Conservation (phyloP, 2,113 vertebrate genomes). For the Marmota flaviventris region DNA sequence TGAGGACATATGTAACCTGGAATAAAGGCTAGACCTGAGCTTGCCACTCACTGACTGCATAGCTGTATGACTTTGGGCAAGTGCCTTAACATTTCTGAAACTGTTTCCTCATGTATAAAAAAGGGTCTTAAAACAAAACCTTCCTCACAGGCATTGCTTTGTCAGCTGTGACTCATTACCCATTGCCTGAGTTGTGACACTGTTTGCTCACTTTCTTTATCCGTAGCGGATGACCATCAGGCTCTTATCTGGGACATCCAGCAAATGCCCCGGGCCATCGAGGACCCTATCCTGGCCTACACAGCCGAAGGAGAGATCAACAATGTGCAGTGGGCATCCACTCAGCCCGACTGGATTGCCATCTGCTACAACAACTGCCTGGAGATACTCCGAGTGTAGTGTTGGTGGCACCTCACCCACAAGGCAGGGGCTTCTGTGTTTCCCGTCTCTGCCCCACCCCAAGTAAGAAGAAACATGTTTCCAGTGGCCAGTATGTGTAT, state of each 20-base stretch:
- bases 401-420: slow-evolving; percentile 45
- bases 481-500: slow-evolving; percentile 88
- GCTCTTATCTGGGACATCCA: slow-evolving; percentile 99
- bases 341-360: slow-evolving; percentile 99
- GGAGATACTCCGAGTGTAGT: slow-evolving; percentile 98
- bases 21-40: neutral
- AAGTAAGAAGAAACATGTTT: slow-evolving; percentile 87
- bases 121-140: neutral
- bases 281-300: slow-evolving; percentile 99
- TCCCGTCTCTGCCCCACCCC: slow-evolving; percentile 80
- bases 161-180: neutral
- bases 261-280: slow-evolving; percentile 99
- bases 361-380: slow-evolving; percentile 99
- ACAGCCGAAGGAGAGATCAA: slow-evolving; percentile 99
- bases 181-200: slow-evolving; percentile 16
- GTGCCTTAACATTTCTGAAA: neutral
- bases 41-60: neutral
- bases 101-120: slow-evolving; percentile 37
- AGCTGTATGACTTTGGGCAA: neutral
- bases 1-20: neutral
- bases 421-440: slow-evolving; percentile 81
- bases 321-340: slow-evolving; percentile 99
- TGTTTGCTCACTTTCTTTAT: slow-evolving; percentile 45
- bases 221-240: slow-evolving; percentile 98
- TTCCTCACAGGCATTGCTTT: neutral